Base-by-base conservation (phyloP, 2,888 invertebrate genomes). In the Tuberolachnus salignus region DNA sequence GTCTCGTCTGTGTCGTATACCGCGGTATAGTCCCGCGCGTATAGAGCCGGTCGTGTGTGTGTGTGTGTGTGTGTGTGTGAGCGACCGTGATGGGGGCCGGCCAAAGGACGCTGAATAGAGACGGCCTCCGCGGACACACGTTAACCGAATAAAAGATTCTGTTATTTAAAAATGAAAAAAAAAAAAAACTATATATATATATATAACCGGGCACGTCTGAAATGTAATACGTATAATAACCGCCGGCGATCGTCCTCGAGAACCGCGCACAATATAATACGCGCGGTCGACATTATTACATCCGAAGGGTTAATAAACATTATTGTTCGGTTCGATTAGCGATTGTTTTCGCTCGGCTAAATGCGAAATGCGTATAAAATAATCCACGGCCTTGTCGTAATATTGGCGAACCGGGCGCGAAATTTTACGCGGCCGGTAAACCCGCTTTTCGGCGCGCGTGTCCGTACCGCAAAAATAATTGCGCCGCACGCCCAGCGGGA, bases 51-150 rank as follows among this genome's bases (percentile, higher is more conserved):
- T 49, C 46, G n/a, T 46, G 59, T 49, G n/a, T 8, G 9, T 9
- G 11, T 9, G 13, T n/a, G 23, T 44, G 57, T n/a, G n/a, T 46
- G 59, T 49, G n/a, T 8, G 9, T 9, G 11, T 9, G 13, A 23
- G 23, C 57, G 57, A 26, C 57, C 57, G 13, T 13, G 46, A 59
- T 71, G 26, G 26, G 72, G 72, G 26, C 57, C 61, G 57, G 19
- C 72, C 49, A 34, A 72, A 72, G 49, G 72, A 72, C 72, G 61
- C 49, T 21, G 72, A 49, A 59, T 14, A 34, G 16, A 9, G 19
- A 19, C 59, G 71, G 57, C 71, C 72, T 61, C 72, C 72, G 55
- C 69, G 42, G 44, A 21, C 44, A 44, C 23, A 23, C 49, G 10
- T 23, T 26, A 46, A 16, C 49, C 55, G 23, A 49, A 61, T 59